Evolutionary conservation across 2,888 invertebrate species (phyloP), one percentile per base, ranked within the genome.

Genomic region (Cephalotes varians): DNA sequence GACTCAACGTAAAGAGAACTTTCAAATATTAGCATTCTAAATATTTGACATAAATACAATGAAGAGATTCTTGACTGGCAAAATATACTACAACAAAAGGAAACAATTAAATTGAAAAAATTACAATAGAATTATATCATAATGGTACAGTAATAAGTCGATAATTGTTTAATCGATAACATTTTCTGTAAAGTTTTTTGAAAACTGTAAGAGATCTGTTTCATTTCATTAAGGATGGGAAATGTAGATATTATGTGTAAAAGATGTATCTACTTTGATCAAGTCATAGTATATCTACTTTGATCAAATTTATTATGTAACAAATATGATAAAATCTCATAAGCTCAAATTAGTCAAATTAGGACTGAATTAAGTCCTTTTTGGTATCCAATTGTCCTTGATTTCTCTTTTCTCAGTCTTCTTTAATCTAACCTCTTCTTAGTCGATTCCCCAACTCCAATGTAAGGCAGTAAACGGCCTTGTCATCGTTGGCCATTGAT

Each of bases 401-500:
- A 21, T 18, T 21, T 31, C 28, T 37, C 28, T 40, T 74, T 47
- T 47, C 51, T 12, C 21, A 47, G 60, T 18, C 10, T n/a, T 15
- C 58, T 58, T 60, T 37, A n/a, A 18, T 54, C 77, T 28, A 40
- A 21, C 60, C 28, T 77, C 44, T 77, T 58, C 49, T 40, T 31
- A 12, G 31, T 37, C 47, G 80, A 80, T 49, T 60, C 37, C 12
- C 51, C 25, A 25, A 64, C 34, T 54, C 62, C 34, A 31, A 34
- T 31, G 77, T 56, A 56, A 67, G 47, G 76, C 49, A 60, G 60
- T 71, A 76, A 80, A 72, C 51, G 80, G 80, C 49, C 60, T 74
- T 72, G 77, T 77, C 77, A 77, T 77, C 74, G 87, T 85, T 83
- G 67, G 79, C 85, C 88, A 89, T 89, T 89, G 89, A 89, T 88